phyloP scores from a whole-genome alignment of 1,140 invertebrate species.

The Leptoteleia sp. region DNA sequence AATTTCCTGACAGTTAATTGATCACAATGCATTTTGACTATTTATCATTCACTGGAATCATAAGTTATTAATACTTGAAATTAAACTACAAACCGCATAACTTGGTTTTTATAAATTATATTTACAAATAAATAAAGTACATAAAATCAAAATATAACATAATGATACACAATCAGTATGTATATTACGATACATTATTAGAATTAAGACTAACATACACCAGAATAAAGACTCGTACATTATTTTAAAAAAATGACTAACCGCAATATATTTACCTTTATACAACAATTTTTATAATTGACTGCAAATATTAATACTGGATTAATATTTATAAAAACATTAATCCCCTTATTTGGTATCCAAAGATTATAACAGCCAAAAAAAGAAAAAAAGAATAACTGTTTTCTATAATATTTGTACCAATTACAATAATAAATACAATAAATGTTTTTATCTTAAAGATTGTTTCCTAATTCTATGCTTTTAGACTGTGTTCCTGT shows the following conservation, averaged over 20 bases:
- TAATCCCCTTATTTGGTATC: conserved; percentile 20
- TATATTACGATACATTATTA: too few species aligned
- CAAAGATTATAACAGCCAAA: not conserved
- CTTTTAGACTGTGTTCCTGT: conserved; percentile 41
- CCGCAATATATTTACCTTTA: conserved; percentile 4
- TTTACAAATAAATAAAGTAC: conserved; percentile 38
- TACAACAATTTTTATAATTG: conserved; percentile 43
- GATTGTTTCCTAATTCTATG: conserved; percentile 14
- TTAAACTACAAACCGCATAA: conserved; percentile 18
- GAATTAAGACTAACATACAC: too few species aligned
- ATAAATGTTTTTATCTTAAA: conserved; percentile 26
- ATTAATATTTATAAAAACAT: conserved; percentile 10
- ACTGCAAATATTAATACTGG: conserved; percentile 32
- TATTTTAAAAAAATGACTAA: not conserved
- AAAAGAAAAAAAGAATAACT: conserved; percentile 13
- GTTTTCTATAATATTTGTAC: not conserved
- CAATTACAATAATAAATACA: conserved; percentile 12
- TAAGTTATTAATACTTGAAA: conserved; percentile 12
- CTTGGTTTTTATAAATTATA: conserved; percentile 11
- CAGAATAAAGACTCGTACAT: too few species aligned
- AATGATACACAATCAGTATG: too few species aligned
- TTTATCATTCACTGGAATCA: conserved; percentile 20
- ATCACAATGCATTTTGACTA: conserved; percentile 59
- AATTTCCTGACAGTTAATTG: conserved; percentile 44
- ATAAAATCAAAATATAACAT: conserved; percentile 12